These are phyloP conservation scores for Ectemnius continuus DNA, from an alignment of 2,888 invertebrate genomes.

Conservation along the genomic window DNA sequence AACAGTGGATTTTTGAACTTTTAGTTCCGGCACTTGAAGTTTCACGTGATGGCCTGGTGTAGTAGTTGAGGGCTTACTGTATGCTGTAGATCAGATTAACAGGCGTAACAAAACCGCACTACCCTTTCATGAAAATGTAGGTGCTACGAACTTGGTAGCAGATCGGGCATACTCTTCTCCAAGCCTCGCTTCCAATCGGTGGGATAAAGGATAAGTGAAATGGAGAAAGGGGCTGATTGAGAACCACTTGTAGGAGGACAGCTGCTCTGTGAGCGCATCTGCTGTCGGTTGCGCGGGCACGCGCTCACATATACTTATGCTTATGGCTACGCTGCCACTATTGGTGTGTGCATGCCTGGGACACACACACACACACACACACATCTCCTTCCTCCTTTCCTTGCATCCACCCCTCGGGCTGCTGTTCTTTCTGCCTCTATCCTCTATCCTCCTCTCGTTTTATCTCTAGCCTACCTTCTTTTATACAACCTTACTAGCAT, in stretches of 20 bases:
- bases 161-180: too few relatives aligned
- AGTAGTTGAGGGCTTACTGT: too few relatives aligned
- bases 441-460: slow-evolving; percentile 11
- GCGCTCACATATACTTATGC: slow-evolving; percentile 71
- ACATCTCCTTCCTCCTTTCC: slow-evolving; percentile 22
- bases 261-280: slow-evolving; percentile 75
- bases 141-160: too few relatives aligned
- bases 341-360: slow-evolving; percentile 33
- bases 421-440: slow-evolving; percentile 12
- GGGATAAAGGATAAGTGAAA: slow-evolving; percentile 44
- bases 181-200: background rate
- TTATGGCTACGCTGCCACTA: slow-evolving; percentile 59
- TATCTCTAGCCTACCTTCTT: background rate
- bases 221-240: slow-evolving; percentile 71
- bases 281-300: slow-evolving; percentile 76
- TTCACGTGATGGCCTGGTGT: too few relatives aligned
- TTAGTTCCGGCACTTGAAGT: too few relatives aligned
- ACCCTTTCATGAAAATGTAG: too few relatives aligned
- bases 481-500: slow-evolving; percentile 13
- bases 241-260: slow-evolving; percentile 78
- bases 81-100: too few relatives aligned
- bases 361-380: slow-evolving; percentile 33
- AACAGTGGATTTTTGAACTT: too few relatives aligned
- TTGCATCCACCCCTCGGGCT: slow-evolving; percentile 25
- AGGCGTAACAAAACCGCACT: too few relatives aligned